Percentiles rank a stretch among this genome's conserved stretches.
Evolutionary conservation across 2,113 vertebrate species (phyloP).

Genomic region (Macrotis lagotis): DNA sequence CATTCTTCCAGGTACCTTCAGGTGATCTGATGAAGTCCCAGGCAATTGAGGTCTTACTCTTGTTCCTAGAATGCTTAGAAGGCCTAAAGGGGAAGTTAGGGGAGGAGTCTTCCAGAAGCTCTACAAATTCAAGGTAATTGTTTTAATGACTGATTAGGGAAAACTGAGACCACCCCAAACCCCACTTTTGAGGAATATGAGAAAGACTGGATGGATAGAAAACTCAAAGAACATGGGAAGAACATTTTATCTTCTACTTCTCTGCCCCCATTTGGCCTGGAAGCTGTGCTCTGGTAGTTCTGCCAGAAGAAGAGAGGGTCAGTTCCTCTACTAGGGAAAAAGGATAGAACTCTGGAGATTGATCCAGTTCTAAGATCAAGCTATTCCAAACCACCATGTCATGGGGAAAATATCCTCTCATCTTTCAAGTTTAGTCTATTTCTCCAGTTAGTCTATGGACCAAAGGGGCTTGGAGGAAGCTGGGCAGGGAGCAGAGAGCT

Average conservation of each 20-base stretch:
- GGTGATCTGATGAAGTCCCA: conserved; percentile 24
- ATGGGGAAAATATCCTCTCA: neutral
- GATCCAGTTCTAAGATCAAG: neutral
- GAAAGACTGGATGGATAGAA: neutral
- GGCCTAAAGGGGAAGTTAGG: neutral
- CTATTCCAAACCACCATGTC: neutral
- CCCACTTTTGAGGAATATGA: neutral
- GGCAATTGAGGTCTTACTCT: conserved; percentile 23
- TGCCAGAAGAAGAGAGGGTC: neutral
- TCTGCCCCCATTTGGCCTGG: neutral
- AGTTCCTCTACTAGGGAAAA: neutral
- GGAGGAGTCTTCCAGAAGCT: neutral
- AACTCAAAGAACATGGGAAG: neutral
- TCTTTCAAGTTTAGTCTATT: neutral
- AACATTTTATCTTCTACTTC: neutral
- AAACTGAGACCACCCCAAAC: neutral
- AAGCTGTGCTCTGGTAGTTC: neutral
- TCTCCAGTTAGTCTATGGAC: neutral
- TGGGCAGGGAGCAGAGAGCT: neutral
- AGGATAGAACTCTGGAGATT: neutral
- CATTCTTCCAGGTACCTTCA: conserved; percentile 43
- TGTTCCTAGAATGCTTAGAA: conserved; percentile 44
- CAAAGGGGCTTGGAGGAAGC: neutral
- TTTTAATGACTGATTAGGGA: neutral
- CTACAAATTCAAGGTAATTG: neutral